phyloP scores from a whole-genome alignment of 1,140 invertebrate genomes.

The Calliphora vicina region DNA sequence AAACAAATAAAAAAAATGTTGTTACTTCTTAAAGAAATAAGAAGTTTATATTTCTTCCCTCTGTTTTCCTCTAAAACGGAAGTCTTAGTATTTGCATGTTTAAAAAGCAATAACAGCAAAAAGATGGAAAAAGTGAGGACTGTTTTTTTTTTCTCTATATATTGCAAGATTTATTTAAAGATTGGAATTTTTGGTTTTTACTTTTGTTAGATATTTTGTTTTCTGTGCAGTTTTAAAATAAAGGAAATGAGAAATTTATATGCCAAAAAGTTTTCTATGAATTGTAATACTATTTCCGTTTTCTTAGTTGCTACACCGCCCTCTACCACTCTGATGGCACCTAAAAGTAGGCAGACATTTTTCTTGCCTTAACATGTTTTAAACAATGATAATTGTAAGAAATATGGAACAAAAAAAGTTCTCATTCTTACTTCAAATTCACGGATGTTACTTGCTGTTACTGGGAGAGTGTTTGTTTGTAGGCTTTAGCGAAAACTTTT shows the following conservation, averaged over 20 bases:
- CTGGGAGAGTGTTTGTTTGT: not conserved
- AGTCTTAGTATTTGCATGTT: conserved; percentile 28
- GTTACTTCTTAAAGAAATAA: not conserved
- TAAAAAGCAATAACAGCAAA: not conserved
- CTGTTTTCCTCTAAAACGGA: not conserved
- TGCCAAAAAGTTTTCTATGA: conserved; percentile 32
- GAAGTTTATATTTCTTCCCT: not conserved
- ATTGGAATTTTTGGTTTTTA: conserved; percentile 9
- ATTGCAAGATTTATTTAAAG: conserved; percentile 27
- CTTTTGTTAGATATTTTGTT: not conserved
- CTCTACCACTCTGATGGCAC: too few species aligned
- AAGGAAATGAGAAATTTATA: conserved; percentile 34
- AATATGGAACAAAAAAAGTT: not conserved
- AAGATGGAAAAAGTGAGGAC: not conserved
- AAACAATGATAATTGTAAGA: conserved; percentile 24
- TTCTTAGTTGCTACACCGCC: not conserved
- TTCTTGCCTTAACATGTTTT: conserved; percentile 14
- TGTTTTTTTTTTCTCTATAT: not conserved
- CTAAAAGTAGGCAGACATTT: not conserved
- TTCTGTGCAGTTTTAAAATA: not conserved
- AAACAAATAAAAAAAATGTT: not conserved
- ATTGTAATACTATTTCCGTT: conserved; percentile 33
- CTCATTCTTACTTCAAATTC: not conserved
- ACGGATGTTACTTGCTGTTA: not conserved
- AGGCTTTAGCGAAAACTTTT: conserved; percentile 8